Evolutionary conservation across 2,797 vertebrate genomes (phyloP).

Genomic region (Cyprinella venusta): DNA sequence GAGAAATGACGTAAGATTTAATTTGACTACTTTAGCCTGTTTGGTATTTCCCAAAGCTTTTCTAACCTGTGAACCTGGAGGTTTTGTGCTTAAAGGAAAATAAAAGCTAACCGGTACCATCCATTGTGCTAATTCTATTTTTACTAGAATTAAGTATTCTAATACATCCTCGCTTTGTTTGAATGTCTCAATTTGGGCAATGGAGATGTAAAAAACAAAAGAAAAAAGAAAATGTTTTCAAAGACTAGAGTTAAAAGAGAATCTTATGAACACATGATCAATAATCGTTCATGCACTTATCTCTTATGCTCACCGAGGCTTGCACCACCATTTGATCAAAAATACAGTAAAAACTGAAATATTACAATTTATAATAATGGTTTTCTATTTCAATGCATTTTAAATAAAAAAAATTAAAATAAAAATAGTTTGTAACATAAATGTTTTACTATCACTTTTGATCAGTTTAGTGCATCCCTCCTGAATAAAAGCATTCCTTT

Average conservation of each 20-base stretch:
- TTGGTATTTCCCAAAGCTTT: constrained; percentile 20
- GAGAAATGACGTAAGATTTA: constrained; percentile 59
- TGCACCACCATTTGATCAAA: background rate
- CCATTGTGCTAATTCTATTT: background rate
- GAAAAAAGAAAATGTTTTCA: background rate
- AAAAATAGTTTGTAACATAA: background rate
- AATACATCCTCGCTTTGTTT: background rate
- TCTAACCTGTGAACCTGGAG: constrained; percentile 34
- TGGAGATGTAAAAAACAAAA: background rate
- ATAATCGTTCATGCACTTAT: too few species aligned
- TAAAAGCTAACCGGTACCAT: background rate
- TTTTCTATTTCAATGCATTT: background rate
- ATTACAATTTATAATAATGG: too few species aligned
- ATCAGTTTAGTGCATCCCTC: background rate
- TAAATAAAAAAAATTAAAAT: background rate
- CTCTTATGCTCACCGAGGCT: too few species aligned
- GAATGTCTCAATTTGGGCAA: background rate
- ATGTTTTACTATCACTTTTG: background rate
- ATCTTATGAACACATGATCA: too few species aligned
- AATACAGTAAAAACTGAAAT: background rate
- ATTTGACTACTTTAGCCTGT: constrained; percentile 46
- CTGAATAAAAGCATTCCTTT: background rate
- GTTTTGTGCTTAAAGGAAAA: constrained; percentile 25
- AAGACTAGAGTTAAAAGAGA: background rate
- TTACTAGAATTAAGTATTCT: background rate